Percentiles rank a stretch among this genome's conserved stretches.
phyloP scores from a whole-genome alignment of 2,113 vertebrate species.

The Ornithorhynchus anatinus region DNA sequence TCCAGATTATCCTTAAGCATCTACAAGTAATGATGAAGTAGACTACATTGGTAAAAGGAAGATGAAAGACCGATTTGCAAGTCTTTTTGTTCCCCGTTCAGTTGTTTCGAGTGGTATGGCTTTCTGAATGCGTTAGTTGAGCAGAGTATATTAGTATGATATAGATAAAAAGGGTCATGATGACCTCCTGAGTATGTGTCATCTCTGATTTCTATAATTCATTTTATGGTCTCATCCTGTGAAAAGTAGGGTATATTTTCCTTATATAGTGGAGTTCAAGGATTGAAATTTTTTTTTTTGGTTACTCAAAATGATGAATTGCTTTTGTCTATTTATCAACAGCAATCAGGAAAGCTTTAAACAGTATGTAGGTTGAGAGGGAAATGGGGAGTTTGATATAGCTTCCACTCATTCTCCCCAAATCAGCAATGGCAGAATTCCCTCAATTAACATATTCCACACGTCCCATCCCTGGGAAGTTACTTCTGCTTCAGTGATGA shows the following conservation, averaged over 20 bases:
- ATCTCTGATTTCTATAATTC: slow-evolving; percentile 10
- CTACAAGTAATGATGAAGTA: background rate
- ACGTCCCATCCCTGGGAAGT: background rate
- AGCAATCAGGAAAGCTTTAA: slow-evolving; percentile 3
- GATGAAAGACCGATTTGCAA: background rate
- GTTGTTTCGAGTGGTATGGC: background rate
- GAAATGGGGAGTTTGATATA: background rate
- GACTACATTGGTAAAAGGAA: background rate
- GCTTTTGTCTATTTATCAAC: background rate
- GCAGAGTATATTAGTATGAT: background rate
- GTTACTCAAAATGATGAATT: background rate
- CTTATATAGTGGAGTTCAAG: background rate
- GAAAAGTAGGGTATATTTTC: background rate
- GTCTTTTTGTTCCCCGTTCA: too few relatives aligned
- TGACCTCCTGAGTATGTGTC: background rate
- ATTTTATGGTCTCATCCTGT: background rate
- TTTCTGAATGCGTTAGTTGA: background rate
- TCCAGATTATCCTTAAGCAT: background rate
- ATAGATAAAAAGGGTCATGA: background rate
- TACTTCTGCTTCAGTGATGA: slow-evolving; percentile 21
- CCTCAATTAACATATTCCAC: slow-evolving; percentile 8
- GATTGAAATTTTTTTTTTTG: background rate
- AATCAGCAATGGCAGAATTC: slow-evolving; percentile 22
- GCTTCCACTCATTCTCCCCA: slow-evolving; percentile 23
- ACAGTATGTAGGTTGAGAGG: background rate